Evolutionary conservation across 2,888 invertebrate species (phyloP).

Genomic region (Tridacna gigas): DNA sequence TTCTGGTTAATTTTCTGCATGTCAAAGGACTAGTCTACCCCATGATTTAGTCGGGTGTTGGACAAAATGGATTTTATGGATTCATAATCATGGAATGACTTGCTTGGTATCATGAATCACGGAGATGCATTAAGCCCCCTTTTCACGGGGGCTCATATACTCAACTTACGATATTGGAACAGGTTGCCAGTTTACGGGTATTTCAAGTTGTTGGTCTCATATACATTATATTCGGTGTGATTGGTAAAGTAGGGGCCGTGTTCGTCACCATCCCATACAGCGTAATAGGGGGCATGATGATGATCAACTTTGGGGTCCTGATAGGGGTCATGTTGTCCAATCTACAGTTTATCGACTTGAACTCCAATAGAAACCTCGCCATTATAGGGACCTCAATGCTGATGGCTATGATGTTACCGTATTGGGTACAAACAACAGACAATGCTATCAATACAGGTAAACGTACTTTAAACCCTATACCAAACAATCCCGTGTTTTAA

Average conservation of each 20-base stretch:
- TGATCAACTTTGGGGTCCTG: conserved; percentile 73
- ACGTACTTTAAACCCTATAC: not conserved
- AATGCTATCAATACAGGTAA: conserved; percentile 65
- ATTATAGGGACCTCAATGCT: conserved; percentile 94
- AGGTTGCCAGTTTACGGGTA: conserved; percentile 85
- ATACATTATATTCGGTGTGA: conserved; percentile 82
- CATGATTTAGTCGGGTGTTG: too few species aligned
- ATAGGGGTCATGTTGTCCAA: conserved; percentile 75
- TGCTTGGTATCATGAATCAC: too few species aligned
- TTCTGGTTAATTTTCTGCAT: too few species aligned
- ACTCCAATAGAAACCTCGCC: conserved; percentile 93
- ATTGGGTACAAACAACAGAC: conserved; percentile 66
- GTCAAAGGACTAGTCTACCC: too few species aligned
- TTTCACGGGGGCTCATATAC: too few species aligned
- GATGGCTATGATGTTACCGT: conserved; percentile 88
- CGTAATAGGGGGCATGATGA: conserved; percentile 82
- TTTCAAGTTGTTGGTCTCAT: conserved; percentile 83
- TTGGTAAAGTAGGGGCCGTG: conserved; percentile 85
- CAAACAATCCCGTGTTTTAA: too few species aligned
- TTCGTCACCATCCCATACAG: conserved; percentile 85
- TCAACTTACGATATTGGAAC: not conserved
- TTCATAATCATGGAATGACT: too few species aligned
- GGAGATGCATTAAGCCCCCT: too few species aligned
- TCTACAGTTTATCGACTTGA: conserved; percentile 88
- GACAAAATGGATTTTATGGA: too few species aligned